Conservation (phyloP, 2,888 invertebrate genomes). For the Liposcelis brunnea region DNA sequence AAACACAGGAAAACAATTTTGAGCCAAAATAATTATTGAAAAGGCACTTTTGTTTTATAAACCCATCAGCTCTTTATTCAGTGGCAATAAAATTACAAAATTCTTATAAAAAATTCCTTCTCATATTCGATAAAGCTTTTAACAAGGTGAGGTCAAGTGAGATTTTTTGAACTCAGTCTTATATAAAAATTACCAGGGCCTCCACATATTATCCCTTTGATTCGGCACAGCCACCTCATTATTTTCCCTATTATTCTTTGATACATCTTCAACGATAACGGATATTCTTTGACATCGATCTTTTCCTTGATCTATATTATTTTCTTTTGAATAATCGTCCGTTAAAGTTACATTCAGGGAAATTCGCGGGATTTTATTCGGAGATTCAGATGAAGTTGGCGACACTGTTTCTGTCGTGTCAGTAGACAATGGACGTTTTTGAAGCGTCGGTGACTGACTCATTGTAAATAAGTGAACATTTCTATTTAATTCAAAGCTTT, state of each 20-base stretch:
- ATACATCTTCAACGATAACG: no score
- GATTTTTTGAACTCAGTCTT: not conserved
- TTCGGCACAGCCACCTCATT: not conserved
- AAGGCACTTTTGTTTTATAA: no score
- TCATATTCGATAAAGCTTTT: no score
- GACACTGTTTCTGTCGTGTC: not conserved
- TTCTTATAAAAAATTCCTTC: no score
- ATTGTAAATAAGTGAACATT: no score
- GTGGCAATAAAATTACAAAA: no score
- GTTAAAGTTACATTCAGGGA: not conserved
- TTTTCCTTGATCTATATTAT: not conserved
- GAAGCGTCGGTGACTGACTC: not conserved
- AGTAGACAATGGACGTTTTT: not conserved
- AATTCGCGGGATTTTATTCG: not conserved
- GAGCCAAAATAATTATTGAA: no score
- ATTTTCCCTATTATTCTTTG: no score
- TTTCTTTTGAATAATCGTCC: not conserved
- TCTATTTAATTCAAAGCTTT: no score
- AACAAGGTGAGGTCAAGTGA: no score
- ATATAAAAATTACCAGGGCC: conserved; percentile 4
- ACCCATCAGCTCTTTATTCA: no score
- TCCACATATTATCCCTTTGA: conserved; percentile 1
- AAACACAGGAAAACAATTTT: no score
- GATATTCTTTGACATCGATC: not conserved
- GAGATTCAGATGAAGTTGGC: not conserved